Evolutionary conservation across 1,140 invertebrate genomes (phyloP), one percentile per base, ranked within the genome.

Genomic region (Dendrolimus kikuchii): DNA sequence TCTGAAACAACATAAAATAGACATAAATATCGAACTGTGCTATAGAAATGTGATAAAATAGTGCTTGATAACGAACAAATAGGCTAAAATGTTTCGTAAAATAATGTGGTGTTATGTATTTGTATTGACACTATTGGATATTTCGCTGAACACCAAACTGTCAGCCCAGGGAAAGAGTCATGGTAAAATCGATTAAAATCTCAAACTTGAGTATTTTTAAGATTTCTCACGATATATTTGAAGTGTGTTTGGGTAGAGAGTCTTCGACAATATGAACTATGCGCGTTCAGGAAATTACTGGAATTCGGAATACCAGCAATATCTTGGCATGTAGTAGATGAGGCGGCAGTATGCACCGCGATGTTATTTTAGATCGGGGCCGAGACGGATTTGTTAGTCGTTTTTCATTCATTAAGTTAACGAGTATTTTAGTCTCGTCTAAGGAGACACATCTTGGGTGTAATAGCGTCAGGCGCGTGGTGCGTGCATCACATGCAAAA

Each of bases 131-230:
- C 72, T 81, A 53, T 68, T 83, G 61, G 80, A 86, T 77, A 73
- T 82, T 71, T 77, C 82, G 46, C 67, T 79, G 42, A 81, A 83
- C 55, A 77, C 74, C 48, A 82, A 77, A 70, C 64, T 83, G 77
- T 77, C 78, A 73, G 80, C 80, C 44, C 78, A 79, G 63, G 80
- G 82, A 68, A 80, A 86, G 69, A 86, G 78, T 67, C 78, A 86
- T 79, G 82, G 80, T 86, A 86, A 83, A 75, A 81, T 85, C 80
- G 75, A 83, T 83, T 78, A 68, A 57, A 59, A 49, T 51, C 55
- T 55, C 49, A 46, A 45, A 57, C 7, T 5, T 37, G 9, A 4
- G 7, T n/a, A 9, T 45, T n/a, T 9, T 10, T 9, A 23, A 10
- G 1, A 44, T 38, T 45, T n/a, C 5, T 38, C 38, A 44, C 23